Evolutionary conservation across 2,888 invertebrate species (phyloP).

Genomic region (Proisotoma minuta): DNA sequence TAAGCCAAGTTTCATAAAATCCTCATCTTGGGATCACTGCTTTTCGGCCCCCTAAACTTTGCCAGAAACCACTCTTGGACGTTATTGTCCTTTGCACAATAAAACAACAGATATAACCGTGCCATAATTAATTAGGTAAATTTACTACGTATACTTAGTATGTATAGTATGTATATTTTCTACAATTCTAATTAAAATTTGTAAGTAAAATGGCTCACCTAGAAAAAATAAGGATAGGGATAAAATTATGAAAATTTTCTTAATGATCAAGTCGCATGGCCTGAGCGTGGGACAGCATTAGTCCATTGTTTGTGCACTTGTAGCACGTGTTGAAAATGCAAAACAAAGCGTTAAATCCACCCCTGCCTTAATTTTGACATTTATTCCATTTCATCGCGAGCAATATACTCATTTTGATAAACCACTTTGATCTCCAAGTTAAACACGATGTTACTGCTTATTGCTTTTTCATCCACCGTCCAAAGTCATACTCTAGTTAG

Average conservation of each 20-base stretch:
- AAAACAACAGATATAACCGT: no score
- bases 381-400: conserved; percentile 7
- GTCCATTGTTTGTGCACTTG: conserved; percentile 12
- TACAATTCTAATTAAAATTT: not conserved
- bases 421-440: conserved; percentile 2
- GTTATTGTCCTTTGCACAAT: no score
- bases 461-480: not conserved
- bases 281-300: conserved; percentile 8
- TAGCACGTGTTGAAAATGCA: conserved; percentile 6
- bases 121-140: no score
- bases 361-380: conserved; percentile 9
- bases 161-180: no score
- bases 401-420: conserved; percentile 1
- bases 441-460: conserved; percentile 3
- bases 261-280: conserved; percentile 5
- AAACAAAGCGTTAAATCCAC: conserved; percentile 6
- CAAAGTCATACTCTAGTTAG: not conserved
- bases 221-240: not conserved
- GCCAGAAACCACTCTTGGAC: no score
- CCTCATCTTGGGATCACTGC: no score
- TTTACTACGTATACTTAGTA: no score
- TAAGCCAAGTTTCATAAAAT: no score
- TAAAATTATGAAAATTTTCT: not conserved
- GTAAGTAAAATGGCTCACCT: no score
- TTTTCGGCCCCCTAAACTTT: no score